Evolutionary conservation across 2,113 vertebrate species (phyloP).

Genomic region (Chelonoidis abingdonii): DNA sequence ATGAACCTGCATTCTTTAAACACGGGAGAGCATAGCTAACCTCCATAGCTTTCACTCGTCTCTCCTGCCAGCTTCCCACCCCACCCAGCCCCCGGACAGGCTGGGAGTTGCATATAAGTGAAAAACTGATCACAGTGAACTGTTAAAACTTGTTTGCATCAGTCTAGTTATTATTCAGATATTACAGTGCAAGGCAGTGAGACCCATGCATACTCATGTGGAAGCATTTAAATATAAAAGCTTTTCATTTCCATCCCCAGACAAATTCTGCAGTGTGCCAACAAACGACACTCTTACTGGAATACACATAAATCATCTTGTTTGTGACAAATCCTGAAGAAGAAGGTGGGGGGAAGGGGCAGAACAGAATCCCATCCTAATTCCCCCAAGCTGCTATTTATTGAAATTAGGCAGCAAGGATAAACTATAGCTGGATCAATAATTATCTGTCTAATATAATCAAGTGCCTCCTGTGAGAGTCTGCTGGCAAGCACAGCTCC

Average conservation of each 20-base stretch:
- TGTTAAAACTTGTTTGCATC: conserved; percentile 75
- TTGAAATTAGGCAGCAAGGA: conserved; percentile 83
- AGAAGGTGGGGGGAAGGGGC: conserved; percentile 49
- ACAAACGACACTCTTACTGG: conserved; percentile 74
- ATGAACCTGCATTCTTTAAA: conserved; percentile 69
- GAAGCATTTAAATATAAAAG: conserved; percentile 55
- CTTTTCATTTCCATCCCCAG: conserved; percentile 37
- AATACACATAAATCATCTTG: conserved; percentile 80
- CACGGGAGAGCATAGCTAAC: conserved; percentile 14
- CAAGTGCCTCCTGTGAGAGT: conserved; percentile 67
- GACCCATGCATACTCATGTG: not conserved
- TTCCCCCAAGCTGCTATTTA: conserved; percentile 81
- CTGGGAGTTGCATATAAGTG: conserved; percentile 67
- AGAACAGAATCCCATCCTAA: conserved; percentile 72
- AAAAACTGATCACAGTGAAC: conserved; percentile 68
- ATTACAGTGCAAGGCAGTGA: conserved; percentile 65
- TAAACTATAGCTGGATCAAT: conserved; percentile 76
- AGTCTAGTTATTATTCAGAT: conserved; percentile 74
- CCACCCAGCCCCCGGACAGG: not conserved
- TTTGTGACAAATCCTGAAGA: conserved; percentile 75
- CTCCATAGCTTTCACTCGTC: conserved; percentile 6
- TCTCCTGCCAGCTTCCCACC: not conserved
- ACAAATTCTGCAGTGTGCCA: conserved; percentile 54
- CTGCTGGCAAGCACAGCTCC: conserved; percentile 44
- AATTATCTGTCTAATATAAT: conserved; percentile 82